Conservation (phyloP, 2,797 vertebrate species). For the Vireo griseus region DNA sequence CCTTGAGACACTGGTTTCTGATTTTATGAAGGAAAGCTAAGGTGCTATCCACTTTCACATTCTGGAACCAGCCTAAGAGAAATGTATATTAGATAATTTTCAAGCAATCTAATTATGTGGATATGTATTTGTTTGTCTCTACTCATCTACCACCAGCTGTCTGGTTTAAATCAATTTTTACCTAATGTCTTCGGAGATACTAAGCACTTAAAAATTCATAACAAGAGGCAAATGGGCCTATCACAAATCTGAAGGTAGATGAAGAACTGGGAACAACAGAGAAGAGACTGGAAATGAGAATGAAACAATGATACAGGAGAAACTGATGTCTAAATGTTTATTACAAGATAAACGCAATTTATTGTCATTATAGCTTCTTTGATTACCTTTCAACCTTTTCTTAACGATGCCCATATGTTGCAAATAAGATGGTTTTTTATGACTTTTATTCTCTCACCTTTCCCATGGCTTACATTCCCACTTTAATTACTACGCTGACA, state of each 20-base stretch:
- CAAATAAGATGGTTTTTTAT: slow-evolving; percentile 16
- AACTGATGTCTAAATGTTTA: slow-evolving; percentile 23
- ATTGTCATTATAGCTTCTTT: slow-evolving; percentile 22
- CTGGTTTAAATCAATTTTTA: background rate
- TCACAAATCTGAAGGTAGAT: background rate
- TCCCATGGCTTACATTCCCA: slow-evolving; percentile 32
- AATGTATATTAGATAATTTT: background rate
- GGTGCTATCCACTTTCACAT: background rate
- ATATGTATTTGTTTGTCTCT: background rate
- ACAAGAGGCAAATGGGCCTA: background rate
- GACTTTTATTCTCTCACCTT: slow-evolving; percentile 26
- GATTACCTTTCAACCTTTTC: slow-evolving; percentile 47
- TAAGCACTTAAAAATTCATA: background rate
- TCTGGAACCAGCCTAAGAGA: background rate
- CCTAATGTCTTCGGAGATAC: background rate
- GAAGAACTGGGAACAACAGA: background rate
- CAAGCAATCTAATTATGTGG: background rate
- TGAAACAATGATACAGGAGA: background rate
- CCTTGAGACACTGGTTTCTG: background rate
- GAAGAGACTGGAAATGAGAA: background rate
- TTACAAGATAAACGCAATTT: slow-evolving; percentile 43
- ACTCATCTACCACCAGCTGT: background rate
- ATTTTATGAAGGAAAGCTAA: background rate
- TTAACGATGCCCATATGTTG: slow-evolving; percentile 50
- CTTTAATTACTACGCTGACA: background rate